Percentiles rank a stretch among this genome's conserved stretches.
These are phyloP conservation scores for Podarcis raffonei DNA, from an alignment of 2,113 vertebrate species.

Conservation along the genomic window DNA sequence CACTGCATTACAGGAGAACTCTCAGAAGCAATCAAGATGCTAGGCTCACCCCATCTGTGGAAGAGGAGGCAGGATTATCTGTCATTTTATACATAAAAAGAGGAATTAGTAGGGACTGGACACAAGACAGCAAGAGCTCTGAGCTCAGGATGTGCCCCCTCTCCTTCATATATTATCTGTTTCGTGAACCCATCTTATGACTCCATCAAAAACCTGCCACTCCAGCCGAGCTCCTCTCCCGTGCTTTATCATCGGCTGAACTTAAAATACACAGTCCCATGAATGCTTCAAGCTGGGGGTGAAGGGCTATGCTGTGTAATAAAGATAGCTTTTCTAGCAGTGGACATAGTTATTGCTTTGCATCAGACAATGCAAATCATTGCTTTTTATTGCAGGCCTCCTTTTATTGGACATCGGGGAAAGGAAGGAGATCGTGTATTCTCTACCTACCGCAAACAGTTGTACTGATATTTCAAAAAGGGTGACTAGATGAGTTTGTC, in stretches of 20 bases:
- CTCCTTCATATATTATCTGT: neutral
- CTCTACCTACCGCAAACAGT: neutral
- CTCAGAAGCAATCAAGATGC: neutral
- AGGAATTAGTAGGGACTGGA: neutral
- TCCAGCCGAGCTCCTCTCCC: neutral
- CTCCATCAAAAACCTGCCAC: neutral
- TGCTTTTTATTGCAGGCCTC: conserved; percentile 4
- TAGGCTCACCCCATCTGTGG: neutral
- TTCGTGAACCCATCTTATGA: neutral
- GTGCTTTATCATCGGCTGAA: neutral
- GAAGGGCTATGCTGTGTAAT: neutral
- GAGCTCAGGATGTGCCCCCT: neutral
- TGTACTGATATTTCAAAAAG: conserved; percentile 15
- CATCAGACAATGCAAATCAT: conserved; percentile 12
- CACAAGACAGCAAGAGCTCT: neutral
- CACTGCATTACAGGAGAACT: neutral
- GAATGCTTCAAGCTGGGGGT: neutral
- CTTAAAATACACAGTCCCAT: neutral
- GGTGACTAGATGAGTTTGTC: neutral
- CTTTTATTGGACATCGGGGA: neutral
- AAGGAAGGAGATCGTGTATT: neutral
- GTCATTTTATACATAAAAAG: neutral
- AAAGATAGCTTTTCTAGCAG: neutral
- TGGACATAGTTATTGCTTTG: neutral
- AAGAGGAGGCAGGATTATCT: neutral